These are phyloP conservation scores for Theropithecus gelada DNA, from an alignment of 2,113 vertebrate species.

Conservation along the genomic window DNA sequence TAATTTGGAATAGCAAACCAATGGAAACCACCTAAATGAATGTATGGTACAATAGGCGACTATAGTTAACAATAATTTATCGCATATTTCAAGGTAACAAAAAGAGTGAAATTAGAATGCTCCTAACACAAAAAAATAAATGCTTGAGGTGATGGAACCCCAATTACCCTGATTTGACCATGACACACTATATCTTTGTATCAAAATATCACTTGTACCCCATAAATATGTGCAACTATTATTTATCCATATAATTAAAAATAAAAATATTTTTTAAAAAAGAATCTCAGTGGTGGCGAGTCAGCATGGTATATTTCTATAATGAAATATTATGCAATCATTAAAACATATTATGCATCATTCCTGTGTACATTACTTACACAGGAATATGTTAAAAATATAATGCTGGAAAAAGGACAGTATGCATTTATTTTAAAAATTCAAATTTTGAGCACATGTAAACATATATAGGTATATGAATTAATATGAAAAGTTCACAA, in stretches of 20 bases:
- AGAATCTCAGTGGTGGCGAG: background rate
- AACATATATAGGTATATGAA: background rate
- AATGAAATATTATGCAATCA: slow-evolving; percentile 19
- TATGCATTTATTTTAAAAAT: background rate
- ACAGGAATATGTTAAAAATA: background rate
- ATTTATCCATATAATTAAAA: background rate
- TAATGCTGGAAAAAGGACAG: background rate
- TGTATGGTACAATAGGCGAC: background rate
- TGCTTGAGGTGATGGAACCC: background rate
- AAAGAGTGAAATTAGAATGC: background rate
- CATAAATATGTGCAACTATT: background rate
- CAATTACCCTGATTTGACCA: background rate
- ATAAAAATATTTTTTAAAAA: background rate
- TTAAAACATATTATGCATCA: background rate
- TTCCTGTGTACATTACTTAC: background rate
- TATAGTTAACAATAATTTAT: background rate
- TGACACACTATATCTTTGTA: background rate
- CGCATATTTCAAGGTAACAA: background rate
- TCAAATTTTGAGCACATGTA: background rate
- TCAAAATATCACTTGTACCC: background rate
- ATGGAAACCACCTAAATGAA: background rate
- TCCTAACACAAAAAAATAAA: background rate
- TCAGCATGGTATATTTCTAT: background rate
- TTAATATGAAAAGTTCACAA: background rate
- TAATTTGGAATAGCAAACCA: background rate